A percentile compares a stretch with the other conserved stretches of the same genome.
phyloP scores from a whole-genome alignment of 2,113 vertebrate species.

The Macquaria australasica region DNA sequence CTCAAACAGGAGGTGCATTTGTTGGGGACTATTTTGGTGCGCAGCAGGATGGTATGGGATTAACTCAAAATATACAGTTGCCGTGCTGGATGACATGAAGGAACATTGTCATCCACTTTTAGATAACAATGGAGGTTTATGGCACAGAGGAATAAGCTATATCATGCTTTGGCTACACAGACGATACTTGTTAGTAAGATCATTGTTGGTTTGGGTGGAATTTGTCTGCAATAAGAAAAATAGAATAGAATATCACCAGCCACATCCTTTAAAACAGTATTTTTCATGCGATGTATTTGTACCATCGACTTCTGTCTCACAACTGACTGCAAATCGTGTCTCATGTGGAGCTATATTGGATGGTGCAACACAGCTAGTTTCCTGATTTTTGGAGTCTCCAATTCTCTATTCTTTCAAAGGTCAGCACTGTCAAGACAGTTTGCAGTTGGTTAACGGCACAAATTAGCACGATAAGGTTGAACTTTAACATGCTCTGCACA shows the following conservation, averaged over 20 bases:
- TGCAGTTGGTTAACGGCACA: conserved; percentile 12
- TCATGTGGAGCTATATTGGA: background rate
- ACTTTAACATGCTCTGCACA: background rate
- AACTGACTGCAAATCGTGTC: background rate
- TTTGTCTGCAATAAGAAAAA: conserved; percentile 4
- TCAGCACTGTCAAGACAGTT: conserved; percentile 29
- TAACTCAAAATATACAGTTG: too few relatives aligned
- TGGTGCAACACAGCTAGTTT: background rate
- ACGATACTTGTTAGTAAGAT: background rate
- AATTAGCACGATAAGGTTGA: conserved; percentile 17
- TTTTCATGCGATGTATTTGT: background rate
- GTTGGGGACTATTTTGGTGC: too few relatives aligned
- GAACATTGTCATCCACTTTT: background rate
- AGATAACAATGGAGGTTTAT: background rate
- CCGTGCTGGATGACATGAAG: background rate
- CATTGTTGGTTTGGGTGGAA: conserved; percentile 1
- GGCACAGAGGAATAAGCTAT: background rate
- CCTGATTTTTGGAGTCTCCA: background rate
- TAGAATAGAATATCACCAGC: background rate
- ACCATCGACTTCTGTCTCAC: background rate
- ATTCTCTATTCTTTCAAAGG: conserved; percentile 28
- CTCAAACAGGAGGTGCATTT: too few relatives aligned
- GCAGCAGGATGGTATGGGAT: too few relatives aligned
- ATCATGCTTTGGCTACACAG: background rate
- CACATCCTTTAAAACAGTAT: background rate